These are phyloP conservation scores for Cyanistes caeruleus DNA, from an alignment of 2,113 vertebrate species.

Conservation along the genomic window DNA sequence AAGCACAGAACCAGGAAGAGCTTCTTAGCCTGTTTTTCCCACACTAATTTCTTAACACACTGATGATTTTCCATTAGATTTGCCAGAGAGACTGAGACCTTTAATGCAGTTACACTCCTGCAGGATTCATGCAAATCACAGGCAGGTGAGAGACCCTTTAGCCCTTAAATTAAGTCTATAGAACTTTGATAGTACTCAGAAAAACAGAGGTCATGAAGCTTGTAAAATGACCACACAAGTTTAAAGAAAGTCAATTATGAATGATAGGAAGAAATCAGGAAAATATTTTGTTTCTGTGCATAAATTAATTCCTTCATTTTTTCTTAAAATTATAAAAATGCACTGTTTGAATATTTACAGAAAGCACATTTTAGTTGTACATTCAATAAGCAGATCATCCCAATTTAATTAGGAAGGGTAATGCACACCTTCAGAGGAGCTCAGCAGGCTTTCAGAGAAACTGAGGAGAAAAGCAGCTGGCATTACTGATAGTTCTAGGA, in stretches of 20 bases:
- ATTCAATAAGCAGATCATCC: not conserved
- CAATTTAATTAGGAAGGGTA: not conserved
- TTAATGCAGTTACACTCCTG: not conserved
- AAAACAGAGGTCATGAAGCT: not conserved
- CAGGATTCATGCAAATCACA: not conserved
- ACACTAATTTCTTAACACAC: not conserved
- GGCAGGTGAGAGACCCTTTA: not conserved
- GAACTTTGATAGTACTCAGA: not conserved
- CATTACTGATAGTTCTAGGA: not conserved
- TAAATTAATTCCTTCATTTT: not conserved
- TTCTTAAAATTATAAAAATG: not conserved
- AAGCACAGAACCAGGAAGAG: not conserved
- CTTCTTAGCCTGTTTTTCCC: not conserved
- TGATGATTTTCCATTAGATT: not conserved
- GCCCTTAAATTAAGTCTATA: rapidly evolving
- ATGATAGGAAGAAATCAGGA: not conserved
- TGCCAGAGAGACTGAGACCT: not conserved
- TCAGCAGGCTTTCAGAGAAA: not conserved
- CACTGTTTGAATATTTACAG: not conserved
- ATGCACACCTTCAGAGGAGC: not conserved
- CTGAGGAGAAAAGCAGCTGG: not conserved
- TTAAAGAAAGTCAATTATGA: not conserved
- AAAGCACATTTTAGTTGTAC: not conserved
- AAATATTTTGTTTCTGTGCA: not conserved
- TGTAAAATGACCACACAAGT: not conserved